Percentiles rank a stretch among this genome's conserved stretches.
phyloP scores from a whole-genome alignment of 2,797 vertebrate genomes.

The Leptoclinus maculatus region DNA sequence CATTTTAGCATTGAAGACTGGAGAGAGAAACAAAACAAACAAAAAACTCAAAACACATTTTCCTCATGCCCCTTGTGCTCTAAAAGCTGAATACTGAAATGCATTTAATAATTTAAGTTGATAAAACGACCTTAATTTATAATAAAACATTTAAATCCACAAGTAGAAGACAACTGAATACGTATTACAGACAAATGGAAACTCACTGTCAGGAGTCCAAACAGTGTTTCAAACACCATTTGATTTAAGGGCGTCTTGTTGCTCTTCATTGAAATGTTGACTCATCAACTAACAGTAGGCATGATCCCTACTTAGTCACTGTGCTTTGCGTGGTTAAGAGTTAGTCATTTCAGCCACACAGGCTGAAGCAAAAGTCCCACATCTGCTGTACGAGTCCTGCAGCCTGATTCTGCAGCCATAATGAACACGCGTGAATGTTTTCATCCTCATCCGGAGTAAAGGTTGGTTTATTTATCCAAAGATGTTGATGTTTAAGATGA shows the following conservation, averaged over 20 bases:
- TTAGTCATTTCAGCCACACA: not conserved
- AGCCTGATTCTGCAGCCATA: not conserved
- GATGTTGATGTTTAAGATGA: not conserved
- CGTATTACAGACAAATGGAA: not conserved
- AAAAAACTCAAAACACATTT: constrained; percentile 19
- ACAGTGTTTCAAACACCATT: not conserved
- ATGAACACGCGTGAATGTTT: not conserved
- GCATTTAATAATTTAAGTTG: constrained; percentile 62
- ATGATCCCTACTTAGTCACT: not conserved
- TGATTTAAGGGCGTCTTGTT: not conserved
- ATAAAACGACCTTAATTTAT: constrained; percentile 51
- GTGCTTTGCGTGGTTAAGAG: not conserved
- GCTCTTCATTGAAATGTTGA: not conserved
- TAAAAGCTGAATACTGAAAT: constrained; percentile 73
- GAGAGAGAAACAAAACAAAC: not conserved
- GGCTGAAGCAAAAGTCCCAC: constrained; percentile 7
- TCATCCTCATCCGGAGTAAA: not conserved
- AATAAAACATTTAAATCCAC: constrained; percentile 56
- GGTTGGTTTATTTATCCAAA: constrained; percentile 7
- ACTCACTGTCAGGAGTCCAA: not conserved
- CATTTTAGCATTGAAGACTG: not conserved
- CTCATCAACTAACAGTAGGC: not conserved
- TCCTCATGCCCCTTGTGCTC: constrained; percentile 19
- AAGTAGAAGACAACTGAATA: constrained; percentile 29
- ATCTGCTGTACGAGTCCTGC: not conserved